Evolutionary conservation across 2,888 invertebrate species (phyloP).

Genomic region (Pristionchus exspectatus): DNA sequence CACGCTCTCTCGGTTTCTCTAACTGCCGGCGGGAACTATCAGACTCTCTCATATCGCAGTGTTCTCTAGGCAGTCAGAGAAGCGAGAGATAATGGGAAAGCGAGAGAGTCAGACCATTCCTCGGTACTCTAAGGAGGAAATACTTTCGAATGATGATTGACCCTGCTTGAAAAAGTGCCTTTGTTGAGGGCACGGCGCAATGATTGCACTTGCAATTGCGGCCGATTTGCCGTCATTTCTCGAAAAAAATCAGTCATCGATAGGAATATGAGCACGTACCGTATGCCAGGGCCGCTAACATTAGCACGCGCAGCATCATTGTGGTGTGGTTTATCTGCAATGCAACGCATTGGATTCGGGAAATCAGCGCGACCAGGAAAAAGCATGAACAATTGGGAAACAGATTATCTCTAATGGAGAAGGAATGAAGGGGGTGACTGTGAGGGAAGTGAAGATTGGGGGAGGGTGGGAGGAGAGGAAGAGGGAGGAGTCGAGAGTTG

Average conservation of each 20-base stretch:
- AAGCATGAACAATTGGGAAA: too few species aligned
- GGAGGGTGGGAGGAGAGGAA: not conserved
- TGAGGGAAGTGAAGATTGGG: not conserved
- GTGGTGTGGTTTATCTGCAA: not conserved
- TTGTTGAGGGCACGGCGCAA: not conserved
- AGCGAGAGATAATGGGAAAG: too few species aligned
- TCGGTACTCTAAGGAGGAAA: not conserved
- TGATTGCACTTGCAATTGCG: not conserved
- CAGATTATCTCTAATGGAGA: not conserved
- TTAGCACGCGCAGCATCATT: conserved; percentile 14
- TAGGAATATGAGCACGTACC: not conserved
- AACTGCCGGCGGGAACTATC: too few species aligned
- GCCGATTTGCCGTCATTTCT: not conserved
- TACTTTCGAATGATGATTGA: not conserved
- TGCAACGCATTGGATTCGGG: not conserved
- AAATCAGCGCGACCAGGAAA: too few species aligned
- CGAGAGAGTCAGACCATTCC: too few species aligned
- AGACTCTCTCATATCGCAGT: too few species aligned
- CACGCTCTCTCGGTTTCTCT: too few species aligned
- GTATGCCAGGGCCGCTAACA: conserved; percentile 19
- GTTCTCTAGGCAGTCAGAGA: too few species aligned
- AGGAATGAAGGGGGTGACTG: not conserved
- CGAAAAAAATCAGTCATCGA: not conserved
- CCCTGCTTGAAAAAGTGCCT: not conserved
- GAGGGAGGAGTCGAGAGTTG: conserved; percentile 5